Conservation (phyloP, 2,797 vertebrate genomes). For the Varecia variegata region DNA sequence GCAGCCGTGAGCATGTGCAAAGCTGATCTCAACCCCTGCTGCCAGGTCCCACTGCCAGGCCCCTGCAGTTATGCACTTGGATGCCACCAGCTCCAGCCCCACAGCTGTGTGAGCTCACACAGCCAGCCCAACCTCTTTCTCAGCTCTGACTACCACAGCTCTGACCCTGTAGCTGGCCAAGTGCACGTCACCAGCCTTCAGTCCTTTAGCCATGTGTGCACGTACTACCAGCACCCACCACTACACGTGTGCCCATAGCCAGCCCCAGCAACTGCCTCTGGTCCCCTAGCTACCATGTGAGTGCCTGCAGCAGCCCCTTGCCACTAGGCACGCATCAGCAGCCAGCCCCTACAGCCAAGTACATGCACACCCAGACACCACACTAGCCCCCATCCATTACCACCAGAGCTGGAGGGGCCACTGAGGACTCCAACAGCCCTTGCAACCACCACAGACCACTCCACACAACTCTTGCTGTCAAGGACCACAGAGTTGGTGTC, state of each 20-base stretch:
- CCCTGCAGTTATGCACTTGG: not conserved
- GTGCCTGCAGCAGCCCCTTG: not conserved
- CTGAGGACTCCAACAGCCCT: not conserved
- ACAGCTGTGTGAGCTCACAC: not conserved
- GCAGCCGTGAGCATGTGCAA: not conserved
- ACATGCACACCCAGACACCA: not conserved
- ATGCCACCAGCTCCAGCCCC: not conserved
- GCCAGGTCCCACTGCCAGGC: not conserved
- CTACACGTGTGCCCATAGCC: not conserved
- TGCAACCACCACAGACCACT: not conserved
- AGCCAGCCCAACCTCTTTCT: not conserved
- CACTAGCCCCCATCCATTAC: not conserved
- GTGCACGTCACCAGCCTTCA: not conserved
- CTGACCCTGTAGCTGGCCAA: not conserved
- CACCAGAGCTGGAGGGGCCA: not conserved
- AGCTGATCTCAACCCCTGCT: not conserved
- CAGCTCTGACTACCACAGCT: not conserved
- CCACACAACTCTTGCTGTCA: not conserved
- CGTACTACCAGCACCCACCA: not conserved
- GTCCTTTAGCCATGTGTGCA: not conserved
- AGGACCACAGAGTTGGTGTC: not conserved
- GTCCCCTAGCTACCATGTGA: not conserved
- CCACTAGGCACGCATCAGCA: not conserved
- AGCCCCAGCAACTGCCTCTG: not conserved
- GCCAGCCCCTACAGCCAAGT: not conserved